Evolutionary conservation across 1,140 invertebrate genomes (phyloP), one percentile per base, ranked within the genome.

Genomic region (Drosophila kepulauana): DNA sequence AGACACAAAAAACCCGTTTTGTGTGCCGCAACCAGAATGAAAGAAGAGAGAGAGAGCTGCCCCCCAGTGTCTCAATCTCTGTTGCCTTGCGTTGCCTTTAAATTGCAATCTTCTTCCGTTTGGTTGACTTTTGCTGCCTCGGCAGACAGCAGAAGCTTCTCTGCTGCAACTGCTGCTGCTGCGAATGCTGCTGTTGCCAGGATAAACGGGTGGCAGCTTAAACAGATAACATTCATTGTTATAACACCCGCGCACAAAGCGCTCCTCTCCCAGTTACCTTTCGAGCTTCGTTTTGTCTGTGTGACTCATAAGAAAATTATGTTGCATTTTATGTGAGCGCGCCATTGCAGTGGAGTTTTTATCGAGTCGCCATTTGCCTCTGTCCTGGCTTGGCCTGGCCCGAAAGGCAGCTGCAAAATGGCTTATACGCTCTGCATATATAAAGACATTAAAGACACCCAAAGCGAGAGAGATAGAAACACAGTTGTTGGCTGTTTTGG

Each of bases 191-290:
- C 58, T 62, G 63, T 41, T 64, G 57, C 45, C 20, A 74, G 69
- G 72, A 87, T 88, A 82, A 87, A 84, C 80, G 79, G 74, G 75
- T 63, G 81, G 78, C 81, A 87, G 81, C 80, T 82, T 88, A 89
- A 88, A 78, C 85, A 88, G 84, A 88, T 88, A 88, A 88, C 84
- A 89, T 89, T 88, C 84, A 89, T 88, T 87, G 84, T 88, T 78
- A 78, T 80, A 68, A 67, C 54, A 62, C 69, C 58, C 64, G 73
- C 64, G 73, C 52, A 43, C 35, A 41, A 38, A 10, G 13, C 58
- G 38, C 46, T 10, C 8, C 5, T 4, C 11, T 48, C 15, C 33
- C 10, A 57, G 16, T 64, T 35, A 75, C 35, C 64, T 58, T 56
- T 56, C 41, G 56, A 20, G 20, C 58, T 75, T 79, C 38, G 20